Evolutionary conservation across 2,888 invertebrate genomes (phyloP).

Genomic region (Meteorus cinctellus): DNA sequence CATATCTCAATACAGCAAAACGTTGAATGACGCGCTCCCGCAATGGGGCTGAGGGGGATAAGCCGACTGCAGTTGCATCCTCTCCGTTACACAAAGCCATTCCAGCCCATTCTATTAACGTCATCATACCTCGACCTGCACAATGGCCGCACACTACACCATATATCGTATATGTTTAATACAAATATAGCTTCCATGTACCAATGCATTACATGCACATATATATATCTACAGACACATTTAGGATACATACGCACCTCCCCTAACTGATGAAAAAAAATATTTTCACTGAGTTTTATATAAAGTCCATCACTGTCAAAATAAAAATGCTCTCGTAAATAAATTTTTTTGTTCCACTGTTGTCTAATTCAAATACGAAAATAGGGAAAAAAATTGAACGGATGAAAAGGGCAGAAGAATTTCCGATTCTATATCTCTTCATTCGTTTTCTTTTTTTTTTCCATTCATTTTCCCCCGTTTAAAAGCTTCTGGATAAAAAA

Average conservation of each 20-base stretch:
- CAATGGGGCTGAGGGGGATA: conserved; percentile 49
- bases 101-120: conserved; percentile 45
- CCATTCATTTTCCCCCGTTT: not conserved
- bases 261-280: conserved; percentile 14
- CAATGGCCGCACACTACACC: conserved; percentile 33
- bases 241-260: not conserved
- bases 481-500: conserved; percentile 4
- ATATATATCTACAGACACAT: conserved; percentile 15
- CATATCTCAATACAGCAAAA: conserved; percentile 35
- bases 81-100: conserved; percentile 52
- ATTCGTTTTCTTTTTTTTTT: conserved; percentile 6
- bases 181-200: not conserved
- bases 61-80: conserved; percentile 57
- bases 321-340: conserved; percentile 11
- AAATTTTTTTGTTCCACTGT: not conserved
- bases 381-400: not conserved
- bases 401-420: not conserved
- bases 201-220: not conserved
- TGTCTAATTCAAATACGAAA: not conserved
- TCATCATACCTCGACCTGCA: conserved; percentile 49
- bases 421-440: not conserved
- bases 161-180: not conserved
- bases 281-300: conserved; percentile 6
- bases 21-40: conserved; percentile 42
- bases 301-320: conserved; percentile 18